Base-by-base conservation (phyloP, 2,797 vertebrate species). In the Otolemur crassicaudatus region DNA sequence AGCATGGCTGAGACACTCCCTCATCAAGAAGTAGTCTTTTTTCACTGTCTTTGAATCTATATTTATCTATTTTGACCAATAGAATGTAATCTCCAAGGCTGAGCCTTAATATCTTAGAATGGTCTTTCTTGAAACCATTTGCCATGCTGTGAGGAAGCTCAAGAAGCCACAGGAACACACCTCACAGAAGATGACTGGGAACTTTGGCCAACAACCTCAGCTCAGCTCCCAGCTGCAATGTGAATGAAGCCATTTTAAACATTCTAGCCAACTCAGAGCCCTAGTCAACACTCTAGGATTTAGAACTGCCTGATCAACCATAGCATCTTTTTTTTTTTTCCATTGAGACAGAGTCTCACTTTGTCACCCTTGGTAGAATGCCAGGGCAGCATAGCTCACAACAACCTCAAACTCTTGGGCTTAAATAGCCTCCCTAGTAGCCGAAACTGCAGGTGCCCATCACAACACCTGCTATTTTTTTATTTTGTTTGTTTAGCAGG, bases 71-170 rank as follows among this genome's bases (percentile, higher is more conserved):
- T 95, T 91, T 82, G 60, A 90, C 63, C 22, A 81, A 82, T 16
- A 91, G 29, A 56, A 77, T 53, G 9, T 53, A 92, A 27, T 34
- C n/a, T 79, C 40, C 75, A 91, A 83, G 69, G 20, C 34, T 88
- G 34, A 25, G 43, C 72, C 67, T 90, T 94, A 87, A 95, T 83
- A 56, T 87, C 29, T 93, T 83, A 16, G 60, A 67, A 46, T 90
- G 34, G 81, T 94, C 37, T 91, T 90, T 92, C 40, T 94, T 92
- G 13, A 58, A 95, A 82, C 40, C 22, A 79, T 31, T 25, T 19
- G 8, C 81, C 79, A 82, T 65, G 43, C 23, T 90, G 27, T 79
- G 67, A 94, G 49, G 43, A 92, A 76, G 56, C 58, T 90, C n/a
- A 87, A 82, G 31, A 89, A 91, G 65, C 65, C 19, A 53, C 17